Base-by-base conservation (phyloP, 2,113 vertebrate genomes). In the Myotis lucifugus region DNA sequence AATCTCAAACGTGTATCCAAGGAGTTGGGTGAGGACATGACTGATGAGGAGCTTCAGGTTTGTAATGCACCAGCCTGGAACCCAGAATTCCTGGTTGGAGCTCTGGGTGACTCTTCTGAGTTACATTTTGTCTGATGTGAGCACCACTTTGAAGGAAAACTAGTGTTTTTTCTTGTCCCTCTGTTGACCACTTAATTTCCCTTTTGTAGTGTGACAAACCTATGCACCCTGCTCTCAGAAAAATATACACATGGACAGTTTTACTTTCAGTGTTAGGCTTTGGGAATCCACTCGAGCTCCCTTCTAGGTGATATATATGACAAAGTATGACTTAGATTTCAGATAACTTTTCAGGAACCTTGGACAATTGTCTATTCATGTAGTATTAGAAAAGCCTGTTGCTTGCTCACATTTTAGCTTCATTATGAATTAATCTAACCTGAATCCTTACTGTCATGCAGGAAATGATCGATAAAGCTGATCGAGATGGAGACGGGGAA, bases 391-490 rank as follows among this genome's bases (percentile, higher is more conserved):
- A 90, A 88, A 86, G 18, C 42, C 34, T 72, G 12, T 56, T 50
- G 11, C 29, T 40, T 64, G 37, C 17, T 82, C 21, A 25, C 21
- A 19, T 87, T 91, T 91, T 10, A 1, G 7, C 85, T 88, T 76
- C 8, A 15, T 64, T 64, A 19, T 83, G 74, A 85, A 13, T 64
- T 66, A 5, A 21, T 66, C 61, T 87, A 74, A 97, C 27, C 61
- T 52, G 74, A 3, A 32, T 76, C 32, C 25, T 95, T 37, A 52
- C 18, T 94, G 4, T 93, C 72, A 85, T 69, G 48, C 96, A 99
- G 99, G 99, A 99, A 94, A 99, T 99, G 99, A 99, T 99, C 0
- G 98, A 99, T 0, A 99, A 99, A 96, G 99, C 99, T 0, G 99
- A 99, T 86, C 93, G 99, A 81, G 99, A 99, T 34, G 99, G 99